Percentiles rank a stretch among this genome's conserved stretches.
phyloP scores from a whole-genome alignment of 2,797 vertebrate species.

The Pelochelys cantorii region DNA sequence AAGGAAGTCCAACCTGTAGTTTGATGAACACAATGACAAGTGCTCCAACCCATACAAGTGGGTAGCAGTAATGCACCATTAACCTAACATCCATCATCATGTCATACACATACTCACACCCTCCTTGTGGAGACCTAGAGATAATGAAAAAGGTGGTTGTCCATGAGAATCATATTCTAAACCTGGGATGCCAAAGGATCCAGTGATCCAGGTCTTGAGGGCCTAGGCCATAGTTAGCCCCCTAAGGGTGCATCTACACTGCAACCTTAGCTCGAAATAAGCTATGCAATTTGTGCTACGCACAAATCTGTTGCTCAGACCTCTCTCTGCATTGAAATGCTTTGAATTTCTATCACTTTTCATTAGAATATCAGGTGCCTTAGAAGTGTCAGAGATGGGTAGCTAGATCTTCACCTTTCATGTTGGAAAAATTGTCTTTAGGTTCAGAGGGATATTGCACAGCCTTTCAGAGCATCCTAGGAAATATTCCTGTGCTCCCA shows the following conservation, averaged over 20 bases:
- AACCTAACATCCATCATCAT: not conserved
- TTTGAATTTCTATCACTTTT: not conserved
- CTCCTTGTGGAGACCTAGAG: not conserved
- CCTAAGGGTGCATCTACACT: not conserved
- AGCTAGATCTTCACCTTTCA: not conserved
- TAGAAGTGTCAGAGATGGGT: not conserved
- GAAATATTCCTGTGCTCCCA: slow-evolving; percentile 33
- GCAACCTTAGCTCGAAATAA: too few relatives aligned
- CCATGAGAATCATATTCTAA: not conserved
- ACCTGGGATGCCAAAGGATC: not conserved
- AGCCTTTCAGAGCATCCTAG: slow-evolving; percentile 30
- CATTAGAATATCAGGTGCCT: not conserved
- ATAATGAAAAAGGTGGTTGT: not conserved
- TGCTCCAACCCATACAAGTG: not conserved
- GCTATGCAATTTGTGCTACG: too few relatives aligned
- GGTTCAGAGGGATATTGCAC: slow-evolving; percentile 7
- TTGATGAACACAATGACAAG: not conserved
- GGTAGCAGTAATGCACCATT: not conserved
- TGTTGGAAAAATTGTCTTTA: not conserved
- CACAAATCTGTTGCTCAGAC: not conserved
- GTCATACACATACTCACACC: not conserved
- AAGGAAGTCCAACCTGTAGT: not conserved
- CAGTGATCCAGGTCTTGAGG: not conserved
- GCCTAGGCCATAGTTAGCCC: not conserved
- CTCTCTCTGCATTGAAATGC: not conserved